A percentile compares a stretch with the other conserved stretches of the same genome.
Conservation (phyloP, 2,888 invertebrate genomes). For the Pandemis corylana region DNA sequence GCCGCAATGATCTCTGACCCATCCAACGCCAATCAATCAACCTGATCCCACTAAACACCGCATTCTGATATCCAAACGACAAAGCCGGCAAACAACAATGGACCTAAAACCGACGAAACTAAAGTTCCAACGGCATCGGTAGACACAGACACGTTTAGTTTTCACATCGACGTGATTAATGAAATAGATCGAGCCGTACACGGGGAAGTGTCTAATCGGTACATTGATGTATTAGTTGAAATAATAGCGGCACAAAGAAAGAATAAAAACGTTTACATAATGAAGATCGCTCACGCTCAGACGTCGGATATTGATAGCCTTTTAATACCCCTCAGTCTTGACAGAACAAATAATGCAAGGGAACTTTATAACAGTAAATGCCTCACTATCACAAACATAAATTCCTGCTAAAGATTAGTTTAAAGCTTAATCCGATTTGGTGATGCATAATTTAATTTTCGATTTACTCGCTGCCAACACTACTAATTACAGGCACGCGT, state of each 20-base stretch:
- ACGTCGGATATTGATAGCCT: conserved; percentile 26
- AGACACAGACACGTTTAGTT: conserved; percentile 53
- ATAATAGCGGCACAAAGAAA: conserved; percentile 48
- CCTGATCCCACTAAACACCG: conserved; percentile 71
- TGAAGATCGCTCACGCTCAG: conserved; percentile 43
- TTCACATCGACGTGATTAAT: conserved; percentile 75
- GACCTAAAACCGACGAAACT: conserved; percentile 47
- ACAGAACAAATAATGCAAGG: conserved; percentile 5
- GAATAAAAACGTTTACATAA: conserved; percentile 46
- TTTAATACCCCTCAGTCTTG: conserved; percentile 9
- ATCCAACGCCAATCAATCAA: conserved; percentile 76
- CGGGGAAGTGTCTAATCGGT: conserved; percentile 69
- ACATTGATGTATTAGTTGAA: conserved; percentile 72
- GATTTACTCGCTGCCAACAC: conserved; percentile 3
- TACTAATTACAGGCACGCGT: conserved; percentile 23
- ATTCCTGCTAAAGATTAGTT: background rate
- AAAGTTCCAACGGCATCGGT: conserved; percentile 50
- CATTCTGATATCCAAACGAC: conserved; percentile 55
- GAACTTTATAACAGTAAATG: background rate
- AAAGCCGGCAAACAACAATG: conserved; percentile 46
- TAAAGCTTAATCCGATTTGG: background rate
- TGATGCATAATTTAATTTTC: conserved; percentile 14
- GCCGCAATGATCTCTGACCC: conserved; percentile 73
- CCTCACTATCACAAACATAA: too few species aligned
- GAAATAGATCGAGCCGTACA: conserved; percentile 67